A percentile compares a stretch with the other conserved stretches of the same genome.
Conservation (phyloP, 2,113 vertebrate species). For the Pipra filicauda region DNA sequence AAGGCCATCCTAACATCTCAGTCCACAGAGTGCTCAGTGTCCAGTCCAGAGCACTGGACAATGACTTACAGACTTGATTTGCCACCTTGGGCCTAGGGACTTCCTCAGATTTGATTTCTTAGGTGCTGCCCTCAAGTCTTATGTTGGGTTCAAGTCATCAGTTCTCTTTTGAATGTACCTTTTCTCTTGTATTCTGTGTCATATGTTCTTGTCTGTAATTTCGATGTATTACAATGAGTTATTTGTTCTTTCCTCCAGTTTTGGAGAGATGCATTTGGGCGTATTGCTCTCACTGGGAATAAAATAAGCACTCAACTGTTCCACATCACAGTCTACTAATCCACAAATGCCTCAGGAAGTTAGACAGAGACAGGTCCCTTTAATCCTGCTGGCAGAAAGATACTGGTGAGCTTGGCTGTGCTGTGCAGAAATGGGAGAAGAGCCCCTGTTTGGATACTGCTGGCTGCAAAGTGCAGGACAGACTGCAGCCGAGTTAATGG, state of each 20-base stretch:
- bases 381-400: background rate
- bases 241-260: conserved; percentile 15
- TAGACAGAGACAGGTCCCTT: background rate
- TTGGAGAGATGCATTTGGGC: conserved; percentile 42
- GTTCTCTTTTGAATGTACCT: background rate
- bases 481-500: background rate
- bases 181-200: background rate
- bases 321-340: background rate
- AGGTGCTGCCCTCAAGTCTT: background rate
- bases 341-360: background rate
- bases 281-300: conserved; percentile 62
- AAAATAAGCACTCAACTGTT: background rate
- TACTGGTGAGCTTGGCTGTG: background rate
- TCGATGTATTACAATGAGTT: background rate
- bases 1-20: background rate
- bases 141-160: background rate
- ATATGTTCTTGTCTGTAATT: background rate
- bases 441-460: background rate
- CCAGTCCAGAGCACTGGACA: background rate
- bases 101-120: background rate
- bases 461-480: background rate
- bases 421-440: background rate
- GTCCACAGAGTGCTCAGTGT: background rate
- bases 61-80: background rate
- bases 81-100: background rate